Evolutionary conservation across 2,797 vertebrate species (phyloP).

Genomic region (Phoebastria nigripes): DNA sequence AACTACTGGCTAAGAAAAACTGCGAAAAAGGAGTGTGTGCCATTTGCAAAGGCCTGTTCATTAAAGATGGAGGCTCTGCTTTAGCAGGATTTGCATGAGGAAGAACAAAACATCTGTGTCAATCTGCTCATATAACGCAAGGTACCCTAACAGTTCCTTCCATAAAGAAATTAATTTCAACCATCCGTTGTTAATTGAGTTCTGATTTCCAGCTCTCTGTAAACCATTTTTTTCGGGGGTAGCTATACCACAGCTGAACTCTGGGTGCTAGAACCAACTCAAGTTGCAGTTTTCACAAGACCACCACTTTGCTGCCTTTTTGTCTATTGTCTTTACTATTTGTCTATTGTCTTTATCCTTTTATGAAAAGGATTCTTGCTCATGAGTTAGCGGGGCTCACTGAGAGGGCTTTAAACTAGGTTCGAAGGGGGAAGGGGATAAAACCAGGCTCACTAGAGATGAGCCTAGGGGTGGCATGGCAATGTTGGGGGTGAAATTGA

Average conservation of each 20-base stretch:
- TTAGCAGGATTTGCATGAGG: background rate
- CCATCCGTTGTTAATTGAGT: background rate
- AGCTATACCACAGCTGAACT: background rate
- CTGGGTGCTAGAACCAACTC: background rate
- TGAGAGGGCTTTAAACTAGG: no score
- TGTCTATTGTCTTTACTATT: background rate
- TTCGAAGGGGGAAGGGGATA: no score
- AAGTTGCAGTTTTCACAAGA: background rate
- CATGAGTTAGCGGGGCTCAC: no score
- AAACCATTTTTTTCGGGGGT: background rate
- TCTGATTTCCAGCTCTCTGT: background rate
- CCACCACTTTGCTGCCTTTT: background rate
- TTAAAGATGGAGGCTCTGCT: background rate
- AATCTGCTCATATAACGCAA: accelerated
- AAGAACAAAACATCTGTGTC: background rate
- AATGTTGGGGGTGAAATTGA: no score
- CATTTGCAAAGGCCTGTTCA: background rate
- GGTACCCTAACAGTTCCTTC: background rate
- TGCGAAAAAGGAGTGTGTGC: background rate
- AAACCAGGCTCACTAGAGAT: no score
- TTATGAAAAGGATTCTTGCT: no score
- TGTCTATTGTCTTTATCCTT: no score
- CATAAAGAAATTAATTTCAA: background rate
- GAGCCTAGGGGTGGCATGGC: no score
- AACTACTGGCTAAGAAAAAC: background rate